These are phyloP conservation scores for Numenius phaeopus DNA, from an alignment of 2,797 vertebrate genomes.

Conservation along the genomic window DNA sequence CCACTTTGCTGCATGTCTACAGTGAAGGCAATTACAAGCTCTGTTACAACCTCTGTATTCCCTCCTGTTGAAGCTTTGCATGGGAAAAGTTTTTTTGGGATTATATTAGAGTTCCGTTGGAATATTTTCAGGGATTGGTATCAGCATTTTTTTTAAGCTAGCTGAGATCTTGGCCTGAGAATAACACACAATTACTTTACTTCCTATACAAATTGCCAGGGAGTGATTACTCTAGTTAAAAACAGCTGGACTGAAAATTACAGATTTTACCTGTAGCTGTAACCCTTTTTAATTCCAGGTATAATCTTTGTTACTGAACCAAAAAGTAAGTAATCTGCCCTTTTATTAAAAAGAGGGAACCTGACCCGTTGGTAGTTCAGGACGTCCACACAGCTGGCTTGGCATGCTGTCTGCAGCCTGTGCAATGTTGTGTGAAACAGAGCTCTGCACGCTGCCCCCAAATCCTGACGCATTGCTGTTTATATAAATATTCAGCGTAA, in stretches of 20 bases:
- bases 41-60: neutral
- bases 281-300: neutral
- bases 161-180: neutral
- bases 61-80: neutral
- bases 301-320: neutral
- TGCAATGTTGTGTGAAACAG: neutral
- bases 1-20: neutral
- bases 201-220: neutral
- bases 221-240: neutral
- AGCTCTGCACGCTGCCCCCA: neutral
- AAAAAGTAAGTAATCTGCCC: neutral
- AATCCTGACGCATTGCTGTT: neutral
- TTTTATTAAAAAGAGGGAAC: neutral
- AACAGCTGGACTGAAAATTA: neutral
- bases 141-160: neutral
- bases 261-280: neutral
- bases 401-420: neutral
- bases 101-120: neutral
- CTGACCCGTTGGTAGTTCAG: neutral
- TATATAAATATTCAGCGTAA: neutral
- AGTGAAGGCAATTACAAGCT: neutral
- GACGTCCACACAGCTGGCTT: neutral
- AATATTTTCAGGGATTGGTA: neutral
- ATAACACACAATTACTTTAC: neutral
- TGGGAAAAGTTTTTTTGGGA: neutral